Evolutionary conservation across 2,113 vertebrate species (phyloP), one percentile per base, ranked within the genome.

Genomic region (Phoenicopterus ruber): DNA sequence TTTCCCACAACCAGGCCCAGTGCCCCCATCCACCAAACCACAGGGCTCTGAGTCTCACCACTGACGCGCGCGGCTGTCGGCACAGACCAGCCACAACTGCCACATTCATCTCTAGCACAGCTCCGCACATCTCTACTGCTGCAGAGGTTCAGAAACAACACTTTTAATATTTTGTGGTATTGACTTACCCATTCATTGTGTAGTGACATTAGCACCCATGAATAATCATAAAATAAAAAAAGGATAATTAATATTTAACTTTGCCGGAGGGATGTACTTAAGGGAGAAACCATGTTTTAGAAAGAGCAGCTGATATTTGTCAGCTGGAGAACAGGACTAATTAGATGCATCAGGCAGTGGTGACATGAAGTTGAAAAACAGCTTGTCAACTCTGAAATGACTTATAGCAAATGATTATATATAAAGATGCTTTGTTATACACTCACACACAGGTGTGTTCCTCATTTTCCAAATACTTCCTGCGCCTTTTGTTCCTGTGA

Each of bases 161-260:
- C 83, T 76, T 90, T 69, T 61, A 92, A 31, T 57, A 57, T 91
- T 96, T 94, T 96, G 93, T 46, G 32, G 71, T 38, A 65, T 76
- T 67, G 88, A 90, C 86, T 93, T 95, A 94, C 40, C 88, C 76
- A 74, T 93, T 95, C 29, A 20, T 44, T 70, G 85, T 66, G 79
- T 76, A 90, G 76, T 95, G 94, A 96, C 97, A 96, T 71, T 92
- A 91, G 76, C 47, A 54, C 80, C 97, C 93, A 66, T 67, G 87
- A 97, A 97, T 96, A 97, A 97, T 96, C 96, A 95, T 91, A 70
- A 96, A 94, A 96, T 96, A 66, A 54, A 90, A 88, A 95, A 94
- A 92, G 89, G 91, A 94, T 97, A 93, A 97, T 98, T 97, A 96
- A 95, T 97, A 97, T 95, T 98, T 97, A 97, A 97, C 96, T 95